Conservation (phyloP, 2,888 invertebrate genomes). For the Suillia variegata region DNA sequence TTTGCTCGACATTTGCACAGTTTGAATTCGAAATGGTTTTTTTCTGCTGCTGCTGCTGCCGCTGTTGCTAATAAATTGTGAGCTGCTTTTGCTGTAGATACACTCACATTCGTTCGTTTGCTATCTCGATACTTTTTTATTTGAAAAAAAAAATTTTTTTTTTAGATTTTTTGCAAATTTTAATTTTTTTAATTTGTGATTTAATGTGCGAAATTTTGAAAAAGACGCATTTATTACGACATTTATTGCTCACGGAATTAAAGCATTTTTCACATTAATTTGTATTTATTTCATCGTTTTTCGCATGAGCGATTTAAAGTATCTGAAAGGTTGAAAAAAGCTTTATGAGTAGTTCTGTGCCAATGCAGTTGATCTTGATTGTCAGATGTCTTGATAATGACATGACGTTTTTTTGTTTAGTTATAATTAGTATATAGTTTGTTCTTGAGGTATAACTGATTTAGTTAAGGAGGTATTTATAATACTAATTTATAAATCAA, state of each 20-base stretch:
- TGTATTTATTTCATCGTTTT: background rate
- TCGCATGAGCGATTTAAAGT: background rate
- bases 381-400: too few relatives aligned
- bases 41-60: background rate
- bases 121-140: background rate
- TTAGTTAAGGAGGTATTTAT: too few relatives aligned
- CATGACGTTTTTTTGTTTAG: too few relatives aligned
- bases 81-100: background rate
- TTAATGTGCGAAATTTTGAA: conserved; percentile 14
- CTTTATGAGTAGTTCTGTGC: too few relatives aligned
- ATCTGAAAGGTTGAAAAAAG: too few relatives aligned
- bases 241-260: conserved; percentile 11
- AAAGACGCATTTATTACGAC: conserved; percentile 23
- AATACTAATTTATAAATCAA: too few relatives aligned
- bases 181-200: conserved; percentile 4
- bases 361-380: too few relatives aligned
- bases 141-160: background rate
- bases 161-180: background rate
- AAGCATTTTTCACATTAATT: background rate
- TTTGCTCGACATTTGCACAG: background rate
- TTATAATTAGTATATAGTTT: too few relatives aligned
- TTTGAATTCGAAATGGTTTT: background rate
- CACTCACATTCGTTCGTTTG: background rate
- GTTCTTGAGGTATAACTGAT: too few relatives aligned
- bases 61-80: background rate